These are phyloP conservation scores for Neolamprologus tretocephalus DNA, from an alignment of 2,113 vertebrate species.

Conservation along the genomic window DNA sequence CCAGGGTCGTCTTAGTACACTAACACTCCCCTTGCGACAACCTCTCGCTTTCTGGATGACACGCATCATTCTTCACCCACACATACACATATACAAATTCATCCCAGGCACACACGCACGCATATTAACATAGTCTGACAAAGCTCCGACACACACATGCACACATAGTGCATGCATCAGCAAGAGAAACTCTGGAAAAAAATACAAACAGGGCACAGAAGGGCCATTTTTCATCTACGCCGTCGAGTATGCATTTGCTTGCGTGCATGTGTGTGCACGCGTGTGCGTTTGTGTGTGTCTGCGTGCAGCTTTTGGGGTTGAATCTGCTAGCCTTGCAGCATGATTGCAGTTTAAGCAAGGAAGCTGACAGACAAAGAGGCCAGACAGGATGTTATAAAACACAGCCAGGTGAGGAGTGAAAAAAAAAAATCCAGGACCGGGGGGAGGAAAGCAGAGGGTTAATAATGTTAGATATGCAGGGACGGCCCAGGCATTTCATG, in stretches of 20 bases:
- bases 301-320: slow-evolving; percentile 43
- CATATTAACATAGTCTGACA: slow-evolving; percentile 31
- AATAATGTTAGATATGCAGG: background rate
- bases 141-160: slow-evolving; percentile 11
- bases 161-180: slow-evolving; percentile 56
- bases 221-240: slow-evolving; percentile 53
- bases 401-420: slow-evolving; percentile 28
- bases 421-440: background rate
- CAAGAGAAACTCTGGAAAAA: slow-evolving; percentile 41
- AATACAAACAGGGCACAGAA: slow-evolving; percentile 30
- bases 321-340: slow-evolving; percentile 61
- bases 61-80: slow-evolving; percentile 52
- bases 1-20: slow-evolving; percentile 53
- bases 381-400: slow-evolving; percentile 63
- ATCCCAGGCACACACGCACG: background rate
- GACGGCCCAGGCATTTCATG: background rate
- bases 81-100: slow-evolving; percentile 20
- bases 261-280: background rate
- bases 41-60: slow-evolving; percentile 46
- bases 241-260: background rate
- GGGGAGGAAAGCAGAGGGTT: background rate
- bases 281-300: background rate
- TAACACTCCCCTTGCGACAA: slow-evolving; percentile 47
- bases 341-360: slow-evolving; percentile 62
- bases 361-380: slow-evolving; percentile 58